Percentiles rank a stretch among this genome's conserved stretches.
phyloP scores from a whole-genome alignment of 2,797 vertebrate genomes.

The Psittacula derbiana region DNA sequence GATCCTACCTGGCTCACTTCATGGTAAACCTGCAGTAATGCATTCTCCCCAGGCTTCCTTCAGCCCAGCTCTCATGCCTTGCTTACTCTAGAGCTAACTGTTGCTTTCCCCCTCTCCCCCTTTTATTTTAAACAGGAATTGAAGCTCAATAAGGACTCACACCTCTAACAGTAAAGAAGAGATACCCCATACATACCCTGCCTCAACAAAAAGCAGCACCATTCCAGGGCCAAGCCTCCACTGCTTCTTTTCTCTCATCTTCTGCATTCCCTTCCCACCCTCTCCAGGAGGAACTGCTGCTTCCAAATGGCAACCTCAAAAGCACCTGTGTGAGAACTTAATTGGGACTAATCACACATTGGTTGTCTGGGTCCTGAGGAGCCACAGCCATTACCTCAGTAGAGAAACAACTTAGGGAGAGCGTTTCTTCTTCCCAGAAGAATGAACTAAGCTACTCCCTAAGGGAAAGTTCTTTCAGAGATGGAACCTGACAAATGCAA shows the following conservation, averaged over 20 bases:
- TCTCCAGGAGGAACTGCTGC: conserved; percentile 9
- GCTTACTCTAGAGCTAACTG: background rate
- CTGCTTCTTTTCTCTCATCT: background rate
- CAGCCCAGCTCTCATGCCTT: background rate
- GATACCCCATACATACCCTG: background rate
- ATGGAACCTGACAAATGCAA: background rate
- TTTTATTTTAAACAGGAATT: background rate
- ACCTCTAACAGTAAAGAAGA: background rate
- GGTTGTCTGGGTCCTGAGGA: conserved; percentile 52
- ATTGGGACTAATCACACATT: conserved; percentile 61
- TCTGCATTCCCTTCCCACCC: background rate
- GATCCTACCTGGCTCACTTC: background rate
- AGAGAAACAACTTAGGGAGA: conserved; percentile 50
- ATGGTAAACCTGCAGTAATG: background rate
- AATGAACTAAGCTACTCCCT: background rate
- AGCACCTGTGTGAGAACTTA: conserved; percentile 58
- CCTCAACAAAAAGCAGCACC: background rate
- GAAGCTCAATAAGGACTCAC: background rate
- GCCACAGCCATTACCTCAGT: conserved; percentile 54
- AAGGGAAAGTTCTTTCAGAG: conserved; percentile 24
- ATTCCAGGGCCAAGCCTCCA: background rate
- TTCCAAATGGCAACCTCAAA: conserved; percentile 8
- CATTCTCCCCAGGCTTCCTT: fast-evolving
- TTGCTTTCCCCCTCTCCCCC: fast-evolving
- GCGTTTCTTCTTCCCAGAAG: background rate